Conservation (phyloP, 2,888 invertebrate genomes). For the Chrysodeixis includens region DNA sequence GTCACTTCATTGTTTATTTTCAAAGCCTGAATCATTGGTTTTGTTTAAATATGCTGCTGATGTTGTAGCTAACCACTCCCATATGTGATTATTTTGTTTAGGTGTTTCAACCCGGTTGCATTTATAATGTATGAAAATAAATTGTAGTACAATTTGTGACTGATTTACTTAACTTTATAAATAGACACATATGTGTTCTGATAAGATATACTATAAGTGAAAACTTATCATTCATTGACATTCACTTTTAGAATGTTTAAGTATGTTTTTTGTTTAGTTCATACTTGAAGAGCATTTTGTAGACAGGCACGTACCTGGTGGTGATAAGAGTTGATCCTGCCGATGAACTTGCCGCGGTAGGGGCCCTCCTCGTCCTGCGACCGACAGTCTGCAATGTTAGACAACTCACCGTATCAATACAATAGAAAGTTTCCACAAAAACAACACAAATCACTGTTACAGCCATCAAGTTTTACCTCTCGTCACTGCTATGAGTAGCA, state of each 20-base stretch:
- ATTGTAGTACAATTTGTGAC: too few species aligned
- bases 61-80: neutral
- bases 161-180: too few species aligned
- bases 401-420: conserved; percentile 38
- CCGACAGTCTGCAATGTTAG: conserved; percentile 73
- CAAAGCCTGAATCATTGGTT: too few species aligned
- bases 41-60: neutral
- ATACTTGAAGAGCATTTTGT: neutral
- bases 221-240: neutral
- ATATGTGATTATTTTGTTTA: neutral
- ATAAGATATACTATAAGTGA: too few species aligned
- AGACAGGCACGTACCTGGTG: conserved; percentile 89
- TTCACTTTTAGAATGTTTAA: too few species aligned
- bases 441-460: neutral
- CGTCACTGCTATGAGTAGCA: conserved; percentile 67
- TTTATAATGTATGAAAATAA: too few species aligned
- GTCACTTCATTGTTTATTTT: too few species aligned
- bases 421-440: conserved; percentile 72
- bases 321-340: conserved; percentile 96
- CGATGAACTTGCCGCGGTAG: conserved; percentile 94
- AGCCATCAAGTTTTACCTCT: conserved; percentile 64
- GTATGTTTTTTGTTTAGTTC: too few species aligned
- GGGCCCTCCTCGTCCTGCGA: conserved; percentile 92
- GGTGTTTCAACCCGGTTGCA: too few species aligned
- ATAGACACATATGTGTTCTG: too few species aligned